Conservation (phyloP, 1,140 invertebrate genomes). For the Pseudomyrmex concolor region DNA sequence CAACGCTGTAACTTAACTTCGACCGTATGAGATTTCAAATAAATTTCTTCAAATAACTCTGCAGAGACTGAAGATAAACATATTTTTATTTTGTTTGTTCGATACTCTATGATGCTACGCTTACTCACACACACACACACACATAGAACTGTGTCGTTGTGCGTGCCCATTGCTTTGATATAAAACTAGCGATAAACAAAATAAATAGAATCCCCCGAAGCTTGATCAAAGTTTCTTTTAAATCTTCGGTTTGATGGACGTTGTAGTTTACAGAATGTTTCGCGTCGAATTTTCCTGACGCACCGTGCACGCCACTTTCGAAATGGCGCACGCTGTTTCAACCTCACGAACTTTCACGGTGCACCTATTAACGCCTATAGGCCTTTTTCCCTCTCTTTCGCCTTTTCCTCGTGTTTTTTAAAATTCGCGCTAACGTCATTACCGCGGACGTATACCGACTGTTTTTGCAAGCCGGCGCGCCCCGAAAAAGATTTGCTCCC, state of each 20-base stretch:
- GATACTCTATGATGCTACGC: too few relatives aligned
- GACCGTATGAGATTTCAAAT: neutral
- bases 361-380: conserved; percentile 47
- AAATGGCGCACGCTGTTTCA: conserved; percentile 57
- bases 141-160: neutral
- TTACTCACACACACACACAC: too few relatives aligned
- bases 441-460: conserved; percentile 41
- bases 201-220: neutral
- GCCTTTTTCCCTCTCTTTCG: neutral
- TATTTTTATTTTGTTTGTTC: conserved; percentile 12
- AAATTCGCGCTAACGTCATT: conserved; percentile 69
- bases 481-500: conserved; percentile 43
- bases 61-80: neutral
- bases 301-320: conserved; percentile 2
- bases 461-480: conserved; percentile 50
- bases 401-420: conserved; percentile 60
- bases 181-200: neutral
- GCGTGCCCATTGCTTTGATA: neutral
- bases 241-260: conserved; percentile 25
- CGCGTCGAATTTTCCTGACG: conserved; percentile 72
- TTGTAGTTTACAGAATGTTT: conserved; percentile 47
- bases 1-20: neutral
- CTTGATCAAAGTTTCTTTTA: conserved; percentile 41
- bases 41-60: neutral
- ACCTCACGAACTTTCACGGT: conserved; percentile 64